These are phyloP conservation scores for Drosophila pegasa DNA, from an alignment of 2,888 invertebrate genomes.

Conservation along the genomic window DNA sequence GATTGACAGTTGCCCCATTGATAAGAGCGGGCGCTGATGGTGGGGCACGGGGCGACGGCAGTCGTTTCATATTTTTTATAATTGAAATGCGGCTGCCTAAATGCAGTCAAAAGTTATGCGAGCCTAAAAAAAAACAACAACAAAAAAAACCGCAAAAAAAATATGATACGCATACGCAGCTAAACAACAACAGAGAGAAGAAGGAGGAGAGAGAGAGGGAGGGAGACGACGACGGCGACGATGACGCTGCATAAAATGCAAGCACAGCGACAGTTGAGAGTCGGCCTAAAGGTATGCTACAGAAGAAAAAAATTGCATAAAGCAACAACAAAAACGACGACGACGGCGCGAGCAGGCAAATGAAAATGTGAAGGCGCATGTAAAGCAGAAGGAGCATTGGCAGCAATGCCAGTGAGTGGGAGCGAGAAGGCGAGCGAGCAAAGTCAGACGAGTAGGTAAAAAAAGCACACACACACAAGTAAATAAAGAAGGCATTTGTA, in stretches of 20 bases:
- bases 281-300: slow-evolving; percentile 74
- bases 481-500: slow-evolving; percentile 65
- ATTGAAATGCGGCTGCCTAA: slow-evolving; percentile 59
- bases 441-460: slow-evolving; percentile 16
- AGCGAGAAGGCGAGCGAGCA: background rate
- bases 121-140: slow-evolving; percentile 48
- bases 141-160: slow-evolving; percentile 14
- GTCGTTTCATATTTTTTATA: slow-evolving; percentile 42
- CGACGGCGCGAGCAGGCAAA: slow-evolving; percentile 20
- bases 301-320: slow-evolving; percentile 59
- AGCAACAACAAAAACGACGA: slow-evolving; percentile 26
- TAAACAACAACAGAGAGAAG: slow-evolving; percentile 15
- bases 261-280: slow-evolving; percentile 60
- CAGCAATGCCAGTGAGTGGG: background rate
- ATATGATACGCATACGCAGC: slow-evolving; percentile 71
- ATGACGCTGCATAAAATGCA: slow-evolving; percentile 57
- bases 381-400: slow-evolving; percentile 4
- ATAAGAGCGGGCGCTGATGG: slow-evolving; percentile 23
- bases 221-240: slow-evolving; percentile 8
- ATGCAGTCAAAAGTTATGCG: slow-evolving; percentile 66
- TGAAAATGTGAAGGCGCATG: slow-evolving; percentile 6
- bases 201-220: background rate
- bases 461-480: slow-evolving; percentile 18
- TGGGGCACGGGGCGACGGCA: background rate
- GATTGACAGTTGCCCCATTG: slow-evolving; percentile 57